Percentiles rank a stretch among this genome's conserved stretches.
phyloP scores from a whole-genome alignment of 1,140 invertebrate genomes.

The Adelges cooleyi region DNA sequence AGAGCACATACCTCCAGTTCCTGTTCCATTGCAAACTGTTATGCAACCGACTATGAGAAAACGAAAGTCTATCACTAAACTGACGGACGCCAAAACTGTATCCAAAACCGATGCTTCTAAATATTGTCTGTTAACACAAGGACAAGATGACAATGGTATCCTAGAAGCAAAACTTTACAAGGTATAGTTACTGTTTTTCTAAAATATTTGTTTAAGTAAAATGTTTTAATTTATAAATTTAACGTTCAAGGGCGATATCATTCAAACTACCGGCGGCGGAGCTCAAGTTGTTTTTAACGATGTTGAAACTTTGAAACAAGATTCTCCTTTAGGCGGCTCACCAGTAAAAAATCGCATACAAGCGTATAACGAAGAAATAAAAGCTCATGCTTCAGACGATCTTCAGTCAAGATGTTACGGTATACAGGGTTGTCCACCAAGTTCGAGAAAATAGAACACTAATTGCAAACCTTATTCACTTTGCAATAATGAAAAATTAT shows the following conservation, averaged over 20 bases:
- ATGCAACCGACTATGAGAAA: constrained; percentile 70
- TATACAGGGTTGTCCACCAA: constrained; percentile 1
- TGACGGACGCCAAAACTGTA: constrained; percentile 58
- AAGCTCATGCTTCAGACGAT: constrained; percentile 1
- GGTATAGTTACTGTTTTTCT: constrained; percentile 39
- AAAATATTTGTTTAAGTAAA: background rate
- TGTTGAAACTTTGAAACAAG: constrained; percentile 80
- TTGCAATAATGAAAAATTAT: too few species aligned
- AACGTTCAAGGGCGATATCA: constrained; percentile 70
- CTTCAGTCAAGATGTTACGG: constrained; percentile 9
- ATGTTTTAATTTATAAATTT: constrained; percentile 29
- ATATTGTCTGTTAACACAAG: constrained; percentile 84
- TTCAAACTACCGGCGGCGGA: constrained; percentile 84
- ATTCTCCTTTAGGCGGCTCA: constrained; percentile 49
- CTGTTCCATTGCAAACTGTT: constrained; percentile 68
- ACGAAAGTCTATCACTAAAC: constrained; percentile 69
- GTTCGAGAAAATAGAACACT: background rate
- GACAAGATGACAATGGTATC: constrained; percentile 80
- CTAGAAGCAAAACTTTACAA: constrained; percentile 88
- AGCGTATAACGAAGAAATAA: constrained; percentile 26
- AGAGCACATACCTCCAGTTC: constrained; percentile 69
- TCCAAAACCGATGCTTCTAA: constrained; percentile 62
- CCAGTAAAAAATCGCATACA: constrained; percentile 29
- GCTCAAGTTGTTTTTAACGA: constrained; percentile 92
- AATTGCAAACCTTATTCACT: too few species aligned